Conservation (phyloP, 2,888 invertebrate genomes). For the Allacma fusca region DNA sequence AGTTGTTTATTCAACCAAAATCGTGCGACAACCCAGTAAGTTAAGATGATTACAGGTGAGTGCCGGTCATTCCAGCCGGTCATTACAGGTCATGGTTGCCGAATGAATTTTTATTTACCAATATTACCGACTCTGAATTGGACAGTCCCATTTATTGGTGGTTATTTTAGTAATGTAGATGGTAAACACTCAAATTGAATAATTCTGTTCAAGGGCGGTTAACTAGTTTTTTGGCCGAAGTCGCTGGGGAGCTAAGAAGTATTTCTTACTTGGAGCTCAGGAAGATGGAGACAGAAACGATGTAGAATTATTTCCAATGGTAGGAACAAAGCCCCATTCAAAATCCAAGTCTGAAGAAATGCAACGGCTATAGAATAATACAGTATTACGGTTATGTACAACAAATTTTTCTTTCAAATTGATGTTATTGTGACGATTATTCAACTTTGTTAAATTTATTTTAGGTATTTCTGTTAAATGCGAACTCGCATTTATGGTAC, state of each 20-base stretch:
- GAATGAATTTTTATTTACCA: too few relatives aligned
- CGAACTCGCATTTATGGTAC: too few relatives aligned
- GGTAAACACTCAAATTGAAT: background rate
- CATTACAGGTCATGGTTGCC: too few relatives aligned
- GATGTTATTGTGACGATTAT: background rate
- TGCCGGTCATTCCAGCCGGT: too few relatives aligned
- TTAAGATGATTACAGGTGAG: too few relatives aligned
- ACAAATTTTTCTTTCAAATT: background rate
- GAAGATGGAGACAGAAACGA: constrained; percentile 53
- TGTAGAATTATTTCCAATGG: constrained; percentile 58
- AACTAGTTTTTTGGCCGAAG: constrained; percentile 59
- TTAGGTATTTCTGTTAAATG: too few relatives aligned
- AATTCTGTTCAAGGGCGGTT: constrained; percentile 55
- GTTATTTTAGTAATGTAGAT: background rate
- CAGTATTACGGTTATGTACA: background rate
- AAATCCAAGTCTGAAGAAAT: constrained; percentile 44
- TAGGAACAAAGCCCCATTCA: constrained; percentile 14
- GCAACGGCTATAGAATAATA: constrained; percentile 31
- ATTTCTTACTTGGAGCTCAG: constrained; percentile 49
- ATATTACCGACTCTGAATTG: too few relatives aligned
- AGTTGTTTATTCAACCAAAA: too few relatives aligned
- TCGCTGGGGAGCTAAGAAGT: constrained; percentile 50
- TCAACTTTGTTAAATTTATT: background rate
- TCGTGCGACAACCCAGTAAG: too few relatives aligned
- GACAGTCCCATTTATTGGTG: background rate